phyloP scores from a whole-genome alignment of 2,888 invertebrate species.

The Amorpha juglandis region DNA sequence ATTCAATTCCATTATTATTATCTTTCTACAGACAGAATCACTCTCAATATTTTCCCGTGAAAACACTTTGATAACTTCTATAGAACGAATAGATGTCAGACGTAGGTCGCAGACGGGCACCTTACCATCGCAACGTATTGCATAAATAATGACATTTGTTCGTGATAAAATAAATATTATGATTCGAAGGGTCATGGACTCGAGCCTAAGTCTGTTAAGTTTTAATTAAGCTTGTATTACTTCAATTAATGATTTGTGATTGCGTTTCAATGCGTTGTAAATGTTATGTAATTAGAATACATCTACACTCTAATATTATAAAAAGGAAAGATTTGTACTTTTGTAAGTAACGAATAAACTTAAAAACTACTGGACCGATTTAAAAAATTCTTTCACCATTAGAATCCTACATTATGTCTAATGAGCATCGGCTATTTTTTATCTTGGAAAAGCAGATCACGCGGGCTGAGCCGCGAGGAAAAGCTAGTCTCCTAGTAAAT shows the following conservation, averaged over 20 bases:
- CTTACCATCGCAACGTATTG: conserved; percentile 37
- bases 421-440: no score
- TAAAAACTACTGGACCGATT: no score
- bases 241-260: not conserved
- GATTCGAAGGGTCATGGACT: not conserved
- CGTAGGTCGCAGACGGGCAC: conserved; percentile 60
- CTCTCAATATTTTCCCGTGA: not conserved
- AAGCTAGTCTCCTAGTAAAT: no score
- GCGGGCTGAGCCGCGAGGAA: no score
- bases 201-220: not conserved
- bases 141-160: conserved; percentile 33
- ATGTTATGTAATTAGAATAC: no score
- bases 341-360: no score
- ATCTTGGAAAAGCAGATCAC: no score
- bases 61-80: not conserved
- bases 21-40: not conserved
- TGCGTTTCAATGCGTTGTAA: not conserved
- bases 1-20: not conserved
- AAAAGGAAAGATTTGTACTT: no score
- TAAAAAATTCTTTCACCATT: no score
- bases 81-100: conserved; percentile 46
- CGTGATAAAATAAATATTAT: conserved; percentile 19
- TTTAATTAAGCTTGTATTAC: not conserved
- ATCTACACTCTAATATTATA: no score
- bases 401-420: no score